These are phyloP conservation scores for Melopsittacus undulatus DNA, from an alignment of 2,797 vertebrate species.

Conservation along the genomic window DNA sequence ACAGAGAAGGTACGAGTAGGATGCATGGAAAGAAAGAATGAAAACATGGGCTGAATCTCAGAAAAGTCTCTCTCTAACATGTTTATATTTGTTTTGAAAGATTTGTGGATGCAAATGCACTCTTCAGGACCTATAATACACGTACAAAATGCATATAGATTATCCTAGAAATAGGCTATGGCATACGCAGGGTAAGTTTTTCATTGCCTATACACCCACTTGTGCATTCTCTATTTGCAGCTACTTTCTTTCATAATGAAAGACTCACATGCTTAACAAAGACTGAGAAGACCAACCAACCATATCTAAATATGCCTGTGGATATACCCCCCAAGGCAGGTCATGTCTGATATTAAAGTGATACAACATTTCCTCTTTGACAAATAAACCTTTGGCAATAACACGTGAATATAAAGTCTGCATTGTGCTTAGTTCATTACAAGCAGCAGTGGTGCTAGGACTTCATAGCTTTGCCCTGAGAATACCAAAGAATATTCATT, in stretches of 20 bases:
- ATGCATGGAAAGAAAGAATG: not conserved
- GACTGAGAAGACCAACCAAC: not conserved
- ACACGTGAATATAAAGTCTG: not conserved
- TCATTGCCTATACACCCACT: not conserved
- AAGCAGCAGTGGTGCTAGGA: not conserved
- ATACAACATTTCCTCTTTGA: not conserved
- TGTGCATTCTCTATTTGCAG: not conserved
- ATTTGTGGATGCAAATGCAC: not conserved
- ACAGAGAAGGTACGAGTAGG: not conserved
- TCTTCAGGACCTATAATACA: not conserved
- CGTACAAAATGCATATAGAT: accelerated
- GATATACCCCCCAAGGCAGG: not conserved
- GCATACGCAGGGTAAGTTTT: not conserved
- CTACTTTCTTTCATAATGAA: not conserved
- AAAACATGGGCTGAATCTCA: not conserved
- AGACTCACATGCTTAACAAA: not conserved
- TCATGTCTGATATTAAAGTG: not conserved
- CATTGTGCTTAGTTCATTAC: not conserved
- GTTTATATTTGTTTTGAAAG: not conserved
- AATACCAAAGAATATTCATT: conserved; percentile 25
- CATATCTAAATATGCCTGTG: not conserved
- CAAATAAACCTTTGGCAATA: not conserved
- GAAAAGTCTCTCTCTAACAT: not conserved
- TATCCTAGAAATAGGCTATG: not conserved
- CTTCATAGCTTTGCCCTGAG: not conserved